A percentile compares a stretch with the other conserved stretches of the same genome.
Conservation (phyloP, 2,113 vertebrate species). For the Talpa occidentalis region DNA sequence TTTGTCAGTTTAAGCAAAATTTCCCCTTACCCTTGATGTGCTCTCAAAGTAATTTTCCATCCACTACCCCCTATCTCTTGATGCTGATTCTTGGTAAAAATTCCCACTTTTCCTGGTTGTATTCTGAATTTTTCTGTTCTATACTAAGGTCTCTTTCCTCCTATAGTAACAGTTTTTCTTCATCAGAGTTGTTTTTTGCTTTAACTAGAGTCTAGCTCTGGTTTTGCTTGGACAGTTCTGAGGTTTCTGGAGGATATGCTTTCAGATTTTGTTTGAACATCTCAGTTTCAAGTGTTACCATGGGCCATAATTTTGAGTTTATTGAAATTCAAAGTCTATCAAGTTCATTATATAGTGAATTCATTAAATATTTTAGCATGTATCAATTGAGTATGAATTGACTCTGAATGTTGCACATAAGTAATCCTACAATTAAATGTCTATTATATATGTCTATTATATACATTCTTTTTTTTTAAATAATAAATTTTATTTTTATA, state of each 20-base stretch:
- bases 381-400: background rate
- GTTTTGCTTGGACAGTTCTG: background rate
- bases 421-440: background rate
- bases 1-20: background rate
- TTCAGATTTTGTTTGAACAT: background rate
- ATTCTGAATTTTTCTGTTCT: background rate
- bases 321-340: background rate
- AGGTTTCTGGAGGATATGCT: background rate
- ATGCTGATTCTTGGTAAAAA: background rate
- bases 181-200: background rate
- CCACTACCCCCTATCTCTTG: rapidly evolving
- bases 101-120: background rate
- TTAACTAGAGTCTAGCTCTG: background rate
- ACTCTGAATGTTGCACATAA: background rate
- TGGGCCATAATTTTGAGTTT: background rate
- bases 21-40: background rate
- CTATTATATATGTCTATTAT: background rate
- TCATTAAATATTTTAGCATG: background rate
- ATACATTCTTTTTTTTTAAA: background rate
- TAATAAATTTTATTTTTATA: too few relatives aligned
- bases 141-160: background rate
- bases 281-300: background rate
- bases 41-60: background rate
- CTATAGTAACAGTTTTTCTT: background rate
- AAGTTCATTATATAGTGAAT: background rate